Conservation (phyloP, 2,888 invertebrate species). For the Hypomecis atomaria region DNA sequence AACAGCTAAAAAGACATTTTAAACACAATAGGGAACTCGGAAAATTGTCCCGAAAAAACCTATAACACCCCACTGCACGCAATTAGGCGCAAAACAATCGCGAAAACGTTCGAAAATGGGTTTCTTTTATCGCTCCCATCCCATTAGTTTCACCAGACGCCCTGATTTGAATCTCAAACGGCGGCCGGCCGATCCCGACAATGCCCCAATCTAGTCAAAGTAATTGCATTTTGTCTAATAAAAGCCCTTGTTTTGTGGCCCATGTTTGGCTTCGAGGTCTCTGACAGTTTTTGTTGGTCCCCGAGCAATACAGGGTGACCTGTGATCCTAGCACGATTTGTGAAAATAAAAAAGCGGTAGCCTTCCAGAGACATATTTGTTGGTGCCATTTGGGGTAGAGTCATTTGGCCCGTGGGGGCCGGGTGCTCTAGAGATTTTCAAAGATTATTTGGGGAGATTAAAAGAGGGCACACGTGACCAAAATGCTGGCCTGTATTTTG, state of each 20-base stretch:
- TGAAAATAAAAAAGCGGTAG: too few relatives aligned
- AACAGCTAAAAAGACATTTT: slow-evolving; percentile 3
- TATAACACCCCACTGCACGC: slow-evolving; percentile 19
- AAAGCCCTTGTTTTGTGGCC: slow-evolving; percentile 37
- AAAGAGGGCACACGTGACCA: too few relatives aligned
- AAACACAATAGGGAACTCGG: slow-evolving; percentile 1
- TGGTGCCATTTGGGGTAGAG: too few relatives aligned
- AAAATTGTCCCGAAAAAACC: slow-evolving; percentile 3
- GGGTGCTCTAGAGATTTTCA: too few relatives aligned
- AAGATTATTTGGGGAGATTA: too few relatives aligned
- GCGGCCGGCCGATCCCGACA: slow-evolving; percentile 38
- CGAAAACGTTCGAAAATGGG: slow-evolving; percentile 20
- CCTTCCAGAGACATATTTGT: too few relatives aligned
- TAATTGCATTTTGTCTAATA: slow-evolving; percentile 52
- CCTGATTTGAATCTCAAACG: slow-evolving; percentile 53
- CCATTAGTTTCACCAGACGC: slow-evolving; percentile 38
- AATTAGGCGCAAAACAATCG: slow-evolving; percentile 30
- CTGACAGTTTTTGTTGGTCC: slow-evolving; percentile 22
- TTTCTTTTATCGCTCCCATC: slow-evolving; percentile 26
- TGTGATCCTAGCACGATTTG: too few relatives aligned
- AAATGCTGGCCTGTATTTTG: too few relatives aligned
- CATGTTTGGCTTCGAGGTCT: slow-evolving; percentile 28
- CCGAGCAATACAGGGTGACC: slow-evolving; percentile 8
- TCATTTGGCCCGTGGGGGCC: too few relatives aligned
- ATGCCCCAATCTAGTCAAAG: slow-evolving; percentile 43